Evolutionary conservation across 2,888 invertebrate genomes (phyloP), one percentile per base, ranked within the genome.

Genomic region (Coenonympha arcania): DNA sequence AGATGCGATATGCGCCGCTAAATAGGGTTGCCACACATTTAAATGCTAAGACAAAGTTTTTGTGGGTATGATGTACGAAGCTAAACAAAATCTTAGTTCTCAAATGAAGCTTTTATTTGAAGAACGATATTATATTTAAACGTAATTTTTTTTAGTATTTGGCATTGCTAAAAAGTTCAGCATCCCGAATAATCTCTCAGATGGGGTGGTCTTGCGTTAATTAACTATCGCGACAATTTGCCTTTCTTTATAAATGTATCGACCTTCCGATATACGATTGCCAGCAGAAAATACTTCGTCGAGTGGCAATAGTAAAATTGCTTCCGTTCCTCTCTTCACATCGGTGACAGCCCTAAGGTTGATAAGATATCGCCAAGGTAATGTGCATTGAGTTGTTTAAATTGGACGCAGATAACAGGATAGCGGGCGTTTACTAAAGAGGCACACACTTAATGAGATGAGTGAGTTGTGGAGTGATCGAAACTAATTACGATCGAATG

Each of bases 361-460:
- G 55, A 57, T 53, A 54, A 31, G 50, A 44, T 55, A 56, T 42
- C 50, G 22, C 33, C 57, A 57, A 58, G 58, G 56, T 56, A 52
- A 52, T 49, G n/a, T n/a, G 52, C 45, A 54, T 54, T 50, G 45
- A 52, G 52, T 31, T 55, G 52, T 57, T 52, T 47, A 43, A 54
- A 45, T 52, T 52, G 33, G 34, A 42, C 48, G 40, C n/a, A n/a
- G n/a, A n/a, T n/a, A n/a, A n/a, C n/a, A n/a, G n/a, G 57, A 58
- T 56, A 56, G 48, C 39, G 31, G 26, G 24, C 42, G 48, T 54
- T 42, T 54, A 46, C 50, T 48, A 34, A 51, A 48, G 41, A 48
- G 46, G 30, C 6, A 22, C 36, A 48, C 48, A 47, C 43, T 49
- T 49, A 39, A 44, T 15, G 26, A 54, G 49, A 47, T 41, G 46